Evolutionary conservation across 2,113 vertebrate genomes (phyloP).

Genomic region (human (Homo sapiens)): GRCh38 chr15:70236001-70236500

Average conservation of each 20-base stretch:
- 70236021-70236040: neutral
- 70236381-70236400: too few relatives aligned
- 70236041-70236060: neutral
- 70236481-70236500: neutral
- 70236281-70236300: neutral
- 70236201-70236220: neutral
- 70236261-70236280: neutral
- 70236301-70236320: neutral
- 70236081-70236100: neutral
- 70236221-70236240: neutral
- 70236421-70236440: neutral
- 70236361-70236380: neutral
- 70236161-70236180: neutral
- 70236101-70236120: neutral
- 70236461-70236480: neutral
- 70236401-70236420: neutral
- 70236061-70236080: neutral
- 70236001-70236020: neutral
- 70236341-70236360: too few relatives aligned
- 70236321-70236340: neutral
- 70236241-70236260: neutral
- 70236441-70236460: fast-evolving
- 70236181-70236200: neutral
- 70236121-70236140: too few relatives aligned
- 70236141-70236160: neutral